Percentiles rank a stretch among this genome's conserved stretches.
phyloP scores from a whole-genome alignment of 2,113 vertebrate species.

The Pygoscelis adeliae region DNA sequence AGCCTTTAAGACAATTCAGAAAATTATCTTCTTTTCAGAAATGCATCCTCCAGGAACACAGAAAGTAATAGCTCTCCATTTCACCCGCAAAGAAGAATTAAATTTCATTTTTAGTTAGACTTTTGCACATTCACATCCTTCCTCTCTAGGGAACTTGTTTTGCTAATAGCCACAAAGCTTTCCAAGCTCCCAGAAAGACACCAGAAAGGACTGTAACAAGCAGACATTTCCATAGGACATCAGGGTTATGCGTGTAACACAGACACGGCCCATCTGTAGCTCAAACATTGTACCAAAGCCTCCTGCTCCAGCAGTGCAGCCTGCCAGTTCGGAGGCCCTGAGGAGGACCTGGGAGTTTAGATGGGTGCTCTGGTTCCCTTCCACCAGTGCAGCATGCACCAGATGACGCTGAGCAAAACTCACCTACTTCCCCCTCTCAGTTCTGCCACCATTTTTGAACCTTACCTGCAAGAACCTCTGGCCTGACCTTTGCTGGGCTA shows the following conservation, averaged over 20 bases:
- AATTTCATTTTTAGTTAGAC: neutral
- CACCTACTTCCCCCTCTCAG: neutral
- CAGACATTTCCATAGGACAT: neutral
- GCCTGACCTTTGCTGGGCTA: neutral
- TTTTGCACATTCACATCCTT: neutral
- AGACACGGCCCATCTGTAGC: neutral
- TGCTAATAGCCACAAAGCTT: neutral
- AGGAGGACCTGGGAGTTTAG: neutral
- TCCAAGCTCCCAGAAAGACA: neutral
- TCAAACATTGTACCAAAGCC: neutral
- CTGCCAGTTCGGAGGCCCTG: neutral
- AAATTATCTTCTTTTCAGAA: neutral
- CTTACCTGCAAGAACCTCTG: neutral
- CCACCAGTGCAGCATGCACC: neutral
- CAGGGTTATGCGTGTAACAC: accelerated
- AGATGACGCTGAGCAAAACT: neutral
- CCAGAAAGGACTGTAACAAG: neutral
- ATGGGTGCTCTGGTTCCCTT: neutral
- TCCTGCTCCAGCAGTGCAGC: neutral
- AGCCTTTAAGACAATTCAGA: neutral
- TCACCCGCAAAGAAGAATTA: neutral
- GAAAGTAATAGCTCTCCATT: neutral
- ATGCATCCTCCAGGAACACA: neutral
- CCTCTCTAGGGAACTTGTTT: neutral
- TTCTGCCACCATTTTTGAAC: neutral